phyloP scores from a whole-genome alignment of 2,797 vertebrate genomes.

The Botia almorhae region DNA sequence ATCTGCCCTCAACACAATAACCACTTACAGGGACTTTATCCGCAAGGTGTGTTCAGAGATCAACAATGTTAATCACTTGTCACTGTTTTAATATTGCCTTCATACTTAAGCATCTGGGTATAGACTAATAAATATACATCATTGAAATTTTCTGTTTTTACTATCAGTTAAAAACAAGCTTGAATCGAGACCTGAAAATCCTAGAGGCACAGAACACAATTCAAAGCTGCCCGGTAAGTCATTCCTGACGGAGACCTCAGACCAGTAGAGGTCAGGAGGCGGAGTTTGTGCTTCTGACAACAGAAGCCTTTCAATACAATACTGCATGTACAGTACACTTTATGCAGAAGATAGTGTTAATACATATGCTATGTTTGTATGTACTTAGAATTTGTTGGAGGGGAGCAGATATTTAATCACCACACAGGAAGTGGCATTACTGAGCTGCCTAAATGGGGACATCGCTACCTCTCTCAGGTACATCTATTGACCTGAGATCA shows the following conservation, averaged over 20 bases:
- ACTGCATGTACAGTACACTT: not conserved
- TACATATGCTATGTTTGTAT: not conserved
- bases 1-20: constrained; percentile 74
- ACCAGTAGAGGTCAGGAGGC: constrained; percentile 1
- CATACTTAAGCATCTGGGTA: not conserved
- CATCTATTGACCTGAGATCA: constrained; percentile 33
- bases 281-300: constrained; percentile 14
- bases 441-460: constrained; percentile 75
- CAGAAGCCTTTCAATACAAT: not conserved
- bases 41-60: constrained; percentile 73
- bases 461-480: constrained; percentile 82
- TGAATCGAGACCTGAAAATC: constrained; percentile 72
- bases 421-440: constrained; percentile 80
- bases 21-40: constrained; percentile 74
- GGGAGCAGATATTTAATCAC: constrained; percentile 81
- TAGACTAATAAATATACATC: not conserved
- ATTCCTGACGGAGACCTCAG: constrained; percentile 25
- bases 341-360: not conserved
- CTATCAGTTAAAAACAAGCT: constrained; percentile 77
- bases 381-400: constrained; percentile 78
- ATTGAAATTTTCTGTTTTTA: not conserved
- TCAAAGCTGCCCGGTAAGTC: constrained; percentile 82
- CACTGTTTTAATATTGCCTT: too few relatives aligned
- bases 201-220: constrained; percentile 78
- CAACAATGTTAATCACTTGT: not conserved